Evolutionary conservation across 2,113 vertebrate genomes (phyloP).

Genomic region (Calonectris borealis): DNA sequence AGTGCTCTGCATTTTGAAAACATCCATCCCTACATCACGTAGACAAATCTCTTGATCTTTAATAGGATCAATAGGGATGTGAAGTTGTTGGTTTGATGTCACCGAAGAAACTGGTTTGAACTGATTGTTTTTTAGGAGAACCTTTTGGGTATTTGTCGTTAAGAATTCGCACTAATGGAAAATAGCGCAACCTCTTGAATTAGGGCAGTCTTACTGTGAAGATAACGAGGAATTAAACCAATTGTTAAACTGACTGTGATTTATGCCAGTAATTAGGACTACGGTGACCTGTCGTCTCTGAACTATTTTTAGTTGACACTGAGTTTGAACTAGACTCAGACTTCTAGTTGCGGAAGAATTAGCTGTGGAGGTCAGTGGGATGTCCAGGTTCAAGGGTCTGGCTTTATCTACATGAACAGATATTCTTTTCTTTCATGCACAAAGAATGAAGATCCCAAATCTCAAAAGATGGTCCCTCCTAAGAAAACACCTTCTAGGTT

Average conservation of each 20-base stretch:
- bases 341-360: background rate
- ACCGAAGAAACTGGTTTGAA: background rate
- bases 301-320: slow-evolving; percentile 35
- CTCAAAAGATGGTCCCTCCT: background rate
- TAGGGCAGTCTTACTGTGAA: background rate
- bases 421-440: background rate
- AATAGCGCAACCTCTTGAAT: background rate
- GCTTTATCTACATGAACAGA: background rate
- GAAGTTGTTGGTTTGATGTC: slow-evolving; percentile 21
- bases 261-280: background rate
- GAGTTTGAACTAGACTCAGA: background rate
- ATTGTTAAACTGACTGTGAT: background rate
- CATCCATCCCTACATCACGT: slow-evolving; percentile 33
- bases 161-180: background rate
- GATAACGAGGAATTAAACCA: background rate
- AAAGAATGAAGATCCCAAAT: background rate
- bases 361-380: background rate
- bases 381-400: background rate
- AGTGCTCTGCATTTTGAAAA: slow-evolving; percentile 45
- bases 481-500: background rate
- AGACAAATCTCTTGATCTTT: slow-evolving; percentile 53
- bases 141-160: background rate
- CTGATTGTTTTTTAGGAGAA: background rate
- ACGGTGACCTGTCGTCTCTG: background rate
- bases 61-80: slow-evolving; percentile 31